Percentiles rank a stretch among this genome's conserved stretches.
Conservation (phyloP, 2,797 vertebrate species). For the Steatocranus sp. region DNA sequence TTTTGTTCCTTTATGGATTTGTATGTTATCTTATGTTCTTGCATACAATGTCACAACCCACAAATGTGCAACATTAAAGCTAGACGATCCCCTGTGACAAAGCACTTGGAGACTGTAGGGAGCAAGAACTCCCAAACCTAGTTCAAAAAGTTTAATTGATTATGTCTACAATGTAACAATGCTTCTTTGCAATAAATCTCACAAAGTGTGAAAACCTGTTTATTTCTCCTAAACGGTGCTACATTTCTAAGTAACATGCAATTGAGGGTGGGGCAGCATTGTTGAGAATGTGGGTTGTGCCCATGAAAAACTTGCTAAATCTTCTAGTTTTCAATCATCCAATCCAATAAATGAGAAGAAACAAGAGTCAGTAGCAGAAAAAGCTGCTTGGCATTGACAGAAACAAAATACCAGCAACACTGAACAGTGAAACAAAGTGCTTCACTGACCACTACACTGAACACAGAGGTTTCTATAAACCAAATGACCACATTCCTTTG, state of each 20-base stretch:
- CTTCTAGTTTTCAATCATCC: background rate
- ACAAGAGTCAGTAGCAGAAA: background rate
- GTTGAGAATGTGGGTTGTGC: fast-evolving
- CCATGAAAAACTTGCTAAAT: background rate
- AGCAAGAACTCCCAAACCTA: background rate
- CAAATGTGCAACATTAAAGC: background rate
- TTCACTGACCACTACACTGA: background rate
- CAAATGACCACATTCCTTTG: background rate
- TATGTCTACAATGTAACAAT: background rate
- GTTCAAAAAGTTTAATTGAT: background rate
- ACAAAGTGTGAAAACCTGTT: background rate
- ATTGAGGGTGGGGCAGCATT: background rate
- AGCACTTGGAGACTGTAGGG: background rate
- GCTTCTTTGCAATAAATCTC: too few species aligned
- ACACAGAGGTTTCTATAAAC: background rate
- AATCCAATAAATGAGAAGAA: background rate
- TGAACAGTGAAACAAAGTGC: background rate
- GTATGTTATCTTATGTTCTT: background rate
- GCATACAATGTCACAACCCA: background rate
- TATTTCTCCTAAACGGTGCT: background rate
- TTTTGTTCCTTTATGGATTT: background rate
- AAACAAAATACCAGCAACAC: background rate
- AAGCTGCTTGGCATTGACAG: background rate
- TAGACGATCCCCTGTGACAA: background rate
- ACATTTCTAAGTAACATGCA: background rate